Evolutionary conservation across 2,888 invertebrate species (phyloP), one percentile per base, ranked within the genome.

Genomic region (Gisinianus flammeolus): DNA sequence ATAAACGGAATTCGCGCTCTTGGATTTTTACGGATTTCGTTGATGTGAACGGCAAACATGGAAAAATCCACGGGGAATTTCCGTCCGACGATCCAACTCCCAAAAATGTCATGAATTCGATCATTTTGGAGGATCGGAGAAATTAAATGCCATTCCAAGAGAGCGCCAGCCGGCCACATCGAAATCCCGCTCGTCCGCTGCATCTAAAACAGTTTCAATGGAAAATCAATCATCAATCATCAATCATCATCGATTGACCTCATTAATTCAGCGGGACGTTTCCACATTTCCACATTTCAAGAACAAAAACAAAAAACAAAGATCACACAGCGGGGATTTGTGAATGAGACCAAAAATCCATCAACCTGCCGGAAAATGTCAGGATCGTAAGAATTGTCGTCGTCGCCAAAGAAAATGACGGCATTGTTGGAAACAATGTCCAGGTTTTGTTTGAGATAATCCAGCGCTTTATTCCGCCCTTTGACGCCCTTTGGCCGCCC

Each of bases 361-460:
- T 8, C 8, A 8, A 62, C 62, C 24, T 64, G 5, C 4, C 16
- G 6, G 24, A 64, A 64, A 24, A 64, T 64, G 6, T 4, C 26
- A 4, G 64, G 16, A 16, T 64, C 64, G 16, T 64, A 64, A 64
- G 64, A 2, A 64, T 64, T 64, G 24, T 64, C 64, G 16, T 64
- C 64, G 26, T 64, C 64, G 24, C 24, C 64, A 64, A 64, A 64
- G 64, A 64, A 64, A 64, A 64, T 28, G 5, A 22, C 28, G 3
- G 24, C 64, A 3, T 3, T 64, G 5, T 4, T 28, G 16, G 16
- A 19, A 16, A 16, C 24, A 6, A 24, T 24, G 24, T 2, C 26
- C 26, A 64, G 26, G 22, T 56, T 56, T n/a, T 12, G 19, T 6
- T 28, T 22, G 3, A 64, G 5, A 28, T 26, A 64, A 6, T 28